Percentiles rank a stretch among this genome's conserved stretches.
These are phyloP conservation scores for Lemur catta DNA, from an alignment of 2,797 vertebrate genomes.

Conservation along the genomic window DNA sequence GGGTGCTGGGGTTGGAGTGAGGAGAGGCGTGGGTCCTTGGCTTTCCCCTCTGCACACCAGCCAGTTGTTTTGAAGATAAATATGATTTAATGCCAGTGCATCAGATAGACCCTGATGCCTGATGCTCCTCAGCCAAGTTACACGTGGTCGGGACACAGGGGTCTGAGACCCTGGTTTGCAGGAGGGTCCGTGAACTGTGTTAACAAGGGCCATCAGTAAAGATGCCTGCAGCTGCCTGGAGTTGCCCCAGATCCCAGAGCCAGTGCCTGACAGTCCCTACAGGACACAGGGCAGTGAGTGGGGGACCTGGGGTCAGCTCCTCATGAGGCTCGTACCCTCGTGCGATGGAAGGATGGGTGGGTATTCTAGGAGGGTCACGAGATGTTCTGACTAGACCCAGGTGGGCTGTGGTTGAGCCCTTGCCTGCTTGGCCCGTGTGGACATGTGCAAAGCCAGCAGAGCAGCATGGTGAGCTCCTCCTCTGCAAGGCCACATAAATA, in stretches of 20 bases:
- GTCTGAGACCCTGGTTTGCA: too few species aligned
- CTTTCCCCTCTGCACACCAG: background rate
- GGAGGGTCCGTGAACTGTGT: background rate
- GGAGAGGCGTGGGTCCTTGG: fast-evolving
- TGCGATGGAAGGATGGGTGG: too few species aligned
- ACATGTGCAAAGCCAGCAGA: fast-evolving
- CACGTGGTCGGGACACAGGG: fast-evolving
- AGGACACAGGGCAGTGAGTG: background rate
- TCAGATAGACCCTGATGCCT: fast-evolving
- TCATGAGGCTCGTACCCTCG: fast-evolving
- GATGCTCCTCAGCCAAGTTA: background rate
- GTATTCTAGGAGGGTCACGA: background rate
- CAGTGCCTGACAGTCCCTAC: fast-evolving
- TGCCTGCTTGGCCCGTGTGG: fast-evolving
- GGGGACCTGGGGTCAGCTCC: fast-evolving
- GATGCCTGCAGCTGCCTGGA: background rate
- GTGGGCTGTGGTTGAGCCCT: fast-evolving
- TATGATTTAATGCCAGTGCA: fast-evolving
- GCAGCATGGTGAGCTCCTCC: fast-evolving
- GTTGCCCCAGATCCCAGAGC: too few species aligned
- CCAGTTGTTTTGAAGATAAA: background rate
- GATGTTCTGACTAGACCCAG: background rate
- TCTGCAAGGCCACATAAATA: background rate
- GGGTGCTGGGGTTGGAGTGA: fast-evolving
- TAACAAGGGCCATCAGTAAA: background rate